These are phyloP conservation scores for Platycheirus albimanus DNA, from an alignment of 2,888 invertebrate genomes.

Conservation along the genomic window DNA sequence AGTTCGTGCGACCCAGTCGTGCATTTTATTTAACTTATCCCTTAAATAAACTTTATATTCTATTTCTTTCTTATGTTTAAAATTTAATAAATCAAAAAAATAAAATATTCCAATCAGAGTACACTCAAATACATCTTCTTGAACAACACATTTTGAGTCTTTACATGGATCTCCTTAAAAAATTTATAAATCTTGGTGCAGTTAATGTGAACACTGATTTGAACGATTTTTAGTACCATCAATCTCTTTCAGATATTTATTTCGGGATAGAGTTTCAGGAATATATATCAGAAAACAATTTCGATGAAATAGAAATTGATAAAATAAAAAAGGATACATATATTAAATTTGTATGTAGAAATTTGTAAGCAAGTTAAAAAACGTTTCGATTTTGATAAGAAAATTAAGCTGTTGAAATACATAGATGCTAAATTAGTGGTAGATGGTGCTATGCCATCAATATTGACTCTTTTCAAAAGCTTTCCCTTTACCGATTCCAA, in stretches of 20 bases:
- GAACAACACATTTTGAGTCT: neutral
- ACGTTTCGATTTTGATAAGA: conserved; percentile 28
- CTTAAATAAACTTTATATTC: conserved; percentile 20
- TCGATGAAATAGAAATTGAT: conserved; percentile 17
- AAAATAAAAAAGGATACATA: conserved; percentile 23
- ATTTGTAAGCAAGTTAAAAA: conserved; percentile 31
- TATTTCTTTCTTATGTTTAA: conserved; percentile 40
- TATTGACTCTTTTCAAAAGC: conserved; percentile 2
- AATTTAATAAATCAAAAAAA: conserved; percentile 27
- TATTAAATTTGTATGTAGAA: conserved; percentile 29
- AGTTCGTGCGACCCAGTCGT: too few relatives aligned
- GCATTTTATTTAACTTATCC: neutral
- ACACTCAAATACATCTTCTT: conserved; percentile 25
- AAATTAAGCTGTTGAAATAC: conserved; percentile 25
- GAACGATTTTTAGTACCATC: conserved; percentile 9
- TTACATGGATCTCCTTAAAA: neutral
- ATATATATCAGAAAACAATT: conserved; percentile 21
- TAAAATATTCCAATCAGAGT: conserved; percentile 40
- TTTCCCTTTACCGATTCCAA: conserved; percentile 23
- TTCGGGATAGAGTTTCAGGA: conserved; percentile 28
- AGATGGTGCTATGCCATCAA: conserved; percentile 8
- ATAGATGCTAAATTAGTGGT: conserved; percentile 16
- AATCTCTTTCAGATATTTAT: conserved; percentile 12
- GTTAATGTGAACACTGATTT: conserved; percentile 6
- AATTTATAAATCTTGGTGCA: conserved; percentile 10